Percentiles rank a stretch among this genome's conserved stretches.
Conservation (phyloP, 2,113 vertebrate genomes). For the Prunella fulvescens region DNA sequence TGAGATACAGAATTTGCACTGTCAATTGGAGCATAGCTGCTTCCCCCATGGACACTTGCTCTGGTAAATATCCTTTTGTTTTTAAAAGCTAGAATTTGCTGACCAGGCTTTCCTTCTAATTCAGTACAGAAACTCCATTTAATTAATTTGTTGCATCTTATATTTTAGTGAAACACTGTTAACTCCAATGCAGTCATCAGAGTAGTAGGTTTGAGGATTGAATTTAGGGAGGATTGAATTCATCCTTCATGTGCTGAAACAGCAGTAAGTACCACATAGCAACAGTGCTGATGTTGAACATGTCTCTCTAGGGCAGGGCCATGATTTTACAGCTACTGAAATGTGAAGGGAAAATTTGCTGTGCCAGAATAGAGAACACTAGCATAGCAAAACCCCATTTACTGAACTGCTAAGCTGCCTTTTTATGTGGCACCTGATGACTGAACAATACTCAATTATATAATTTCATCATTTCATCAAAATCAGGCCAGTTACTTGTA, state of each 20-base stretch:
- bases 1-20: background rate
- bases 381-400: background rate
- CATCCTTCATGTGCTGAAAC: slow-evolving; percentile 15
- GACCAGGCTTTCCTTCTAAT: background rate
- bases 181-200: background rate
- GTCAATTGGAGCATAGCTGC: background rate
- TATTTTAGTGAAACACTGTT: background rate
- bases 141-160: background rate
- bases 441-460: background rate
- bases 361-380: background rate
- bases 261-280: slow-evolving; percentile 2
- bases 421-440: background rate
- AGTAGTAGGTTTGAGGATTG: background rate
- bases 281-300: background rate
- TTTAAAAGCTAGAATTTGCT: background rate
- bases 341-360: background rate
- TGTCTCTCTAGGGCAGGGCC: background rate
- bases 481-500: background rate
- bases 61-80: background rate
- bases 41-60: background rate
- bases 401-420: background rate
- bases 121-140: background rate
- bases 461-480: background rate
- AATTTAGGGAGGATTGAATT: background rate
- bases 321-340: background rate